phyloP scores from a whole-genome alignment of 2,888 invertebrate species.

The Euzophera pinguis region DNA sequence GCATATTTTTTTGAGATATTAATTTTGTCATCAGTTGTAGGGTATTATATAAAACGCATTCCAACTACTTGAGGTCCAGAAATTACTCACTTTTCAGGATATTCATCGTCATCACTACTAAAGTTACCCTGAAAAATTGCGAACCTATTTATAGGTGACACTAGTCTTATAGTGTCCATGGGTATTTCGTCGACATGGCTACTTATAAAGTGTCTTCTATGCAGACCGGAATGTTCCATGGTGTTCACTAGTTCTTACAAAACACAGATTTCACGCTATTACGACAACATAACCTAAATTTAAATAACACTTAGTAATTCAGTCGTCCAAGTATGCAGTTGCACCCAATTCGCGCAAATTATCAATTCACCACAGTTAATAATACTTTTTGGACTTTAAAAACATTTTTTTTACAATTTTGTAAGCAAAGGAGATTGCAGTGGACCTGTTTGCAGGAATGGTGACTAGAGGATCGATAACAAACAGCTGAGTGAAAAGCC shows the following conservation, averaged over 20 bases:
- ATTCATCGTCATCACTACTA: conserved; percentile 45
- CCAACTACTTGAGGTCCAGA: not conserved
- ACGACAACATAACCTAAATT: conserved; percentile 46
- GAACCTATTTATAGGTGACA: conserved; percentile 63
- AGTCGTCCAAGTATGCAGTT: not conserved
- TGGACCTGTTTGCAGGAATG: conserved; percentile 51
- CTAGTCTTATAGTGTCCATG: conserved; percentile 59
- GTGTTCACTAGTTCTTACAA: conserved; percentile 25
- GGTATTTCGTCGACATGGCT: conserved; percentile 51
- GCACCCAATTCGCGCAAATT: not conserved
- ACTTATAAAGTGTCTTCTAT: conserved; percentile 60
- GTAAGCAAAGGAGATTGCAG: conserved; percentile 37
- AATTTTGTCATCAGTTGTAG: not conserved
- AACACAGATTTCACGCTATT: conserved; percentile 19
- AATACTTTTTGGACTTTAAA: no score
- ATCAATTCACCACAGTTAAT: not conserved
- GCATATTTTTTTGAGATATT: no score
- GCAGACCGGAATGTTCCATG: conserved; percentile 54
- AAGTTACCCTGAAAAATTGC: conserved; percentile 59
- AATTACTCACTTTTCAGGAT: conserved; percentile 58
- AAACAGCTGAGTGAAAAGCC: conserved; percentile 54
- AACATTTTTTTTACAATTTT: conserved; percentile 30
- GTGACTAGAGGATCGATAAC: conserved; percentile 54
- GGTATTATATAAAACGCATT: not conserved
- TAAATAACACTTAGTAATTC: not conserved